Percentiles rank a stretch among this genome's conserved stretches.
These are phyloP conservation scores for Melikaiella ostensackeni DNA, from an alignment of 2,888 invertebrate genomes.

Conservation along the genomic window DNA sequence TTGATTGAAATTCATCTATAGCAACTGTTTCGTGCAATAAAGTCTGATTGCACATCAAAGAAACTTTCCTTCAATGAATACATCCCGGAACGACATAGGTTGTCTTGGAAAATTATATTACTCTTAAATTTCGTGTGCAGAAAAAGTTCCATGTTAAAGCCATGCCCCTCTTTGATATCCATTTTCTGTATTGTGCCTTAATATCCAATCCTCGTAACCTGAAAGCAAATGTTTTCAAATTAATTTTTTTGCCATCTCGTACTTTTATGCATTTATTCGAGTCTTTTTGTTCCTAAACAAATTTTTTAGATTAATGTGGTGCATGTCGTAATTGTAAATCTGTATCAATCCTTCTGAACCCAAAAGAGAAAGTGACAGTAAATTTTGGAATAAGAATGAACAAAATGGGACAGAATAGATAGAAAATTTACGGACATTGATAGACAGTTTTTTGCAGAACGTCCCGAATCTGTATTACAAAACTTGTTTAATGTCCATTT, in stretches of 20 bases:
- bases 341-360: too few relatives aligned
- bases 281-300: neutral
- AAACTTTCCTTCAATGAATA: neutral
- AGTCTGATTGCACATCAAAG: constrained; percentile 4
- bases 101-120: neutral
- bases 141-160: neutral
- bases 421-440: too few relatives aligned
- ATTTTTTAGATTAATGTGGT: too few relatives aligned
- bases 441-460: too few relatives aligned
- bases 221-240: neutral
- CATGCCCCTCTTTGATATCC: neutral
- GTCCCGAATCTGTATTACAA: too few relatives aligned
- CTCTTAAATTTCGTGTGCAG: neutral
- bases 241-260: neutral
- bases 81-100: neutral
- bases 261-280: neutral
- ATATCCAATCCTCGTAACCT: neutral
- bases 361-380: too few relatives aligned
- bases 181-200: neutral
- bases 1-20: neutral
- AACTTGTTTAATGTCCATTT: too few relatives aligned
- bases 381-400: too few relatives aligned
- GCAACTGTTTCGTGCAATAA: neutral
- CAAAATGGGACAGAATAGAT: too few relatives aligned
- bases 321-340: too few relatives aligned